Evolutionary conservation across 2,113 vertebrate genomes (phyloP).

Genomic region (Malurus alboscapulatus): DNA sequence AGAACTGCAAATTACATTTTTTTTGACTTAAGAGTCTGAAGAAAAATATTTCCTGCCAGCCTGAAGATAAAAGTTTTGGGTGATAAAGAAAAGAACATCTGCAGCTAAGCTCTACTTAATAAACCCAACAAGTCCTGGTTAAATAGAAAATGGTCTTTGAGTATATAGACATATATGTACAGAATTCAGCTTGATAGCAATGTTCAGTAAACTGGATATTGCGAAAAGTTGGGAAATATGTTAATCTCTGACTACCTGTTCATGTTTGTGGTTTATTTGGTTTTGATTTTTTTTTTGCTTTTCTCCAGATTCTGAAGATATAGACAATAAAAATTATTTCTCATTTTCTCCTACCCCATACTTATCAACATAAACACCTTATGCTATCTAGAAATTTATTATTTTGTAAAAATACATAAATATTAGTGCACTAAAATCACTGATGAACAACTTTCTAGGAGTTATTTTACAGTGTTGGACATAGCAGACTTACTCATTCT

Average conservation of each 20-base stretch:
- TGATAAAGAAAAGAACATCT: not conserved
- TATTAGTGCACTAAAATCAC: not conserved
- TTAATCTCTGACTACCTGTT: not conserved
- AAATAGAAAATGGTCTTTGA: not conserved
- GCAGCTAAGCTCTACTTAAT: not conserved
- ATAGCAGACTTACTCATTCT: not conserved
- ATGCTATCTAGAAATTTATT: not conserved
- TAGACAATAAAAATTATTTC: not conserved
- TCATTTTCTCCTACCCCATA: not conserved
- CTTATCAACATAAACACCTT: not conserved
- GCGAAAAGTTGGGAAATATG: not conserved
- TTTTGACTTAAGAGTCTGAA: slow-evolving; percentile 15
- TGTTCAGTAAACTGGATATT: not conserved
- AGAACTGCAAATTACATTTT: slow-evolving; percentile 15
- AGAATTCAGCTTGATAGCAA: not conserved
- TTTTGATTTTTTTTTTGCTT: not conserved
- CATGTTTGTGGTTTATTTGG: not conserved
- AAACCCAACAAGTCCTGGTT: not conserved
- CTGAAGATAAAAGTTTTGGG: slow-evolving; percentile 5
- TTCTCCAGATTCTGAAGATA: not conserved
- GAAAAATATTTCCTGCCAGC: not conserved
- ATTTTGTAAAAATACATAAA: not conserved
- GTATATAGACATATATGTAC: not conserved
- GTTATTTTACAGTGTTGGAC: not conserved
- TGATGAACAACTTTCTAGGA: not conserved